A percentile compares a stretch with the other conserved stretches of the same genome.
phyloP scores from a whole-genome alignment of 2,888 invertebrate species.

The Meghimatium bilineatum region DNA sequence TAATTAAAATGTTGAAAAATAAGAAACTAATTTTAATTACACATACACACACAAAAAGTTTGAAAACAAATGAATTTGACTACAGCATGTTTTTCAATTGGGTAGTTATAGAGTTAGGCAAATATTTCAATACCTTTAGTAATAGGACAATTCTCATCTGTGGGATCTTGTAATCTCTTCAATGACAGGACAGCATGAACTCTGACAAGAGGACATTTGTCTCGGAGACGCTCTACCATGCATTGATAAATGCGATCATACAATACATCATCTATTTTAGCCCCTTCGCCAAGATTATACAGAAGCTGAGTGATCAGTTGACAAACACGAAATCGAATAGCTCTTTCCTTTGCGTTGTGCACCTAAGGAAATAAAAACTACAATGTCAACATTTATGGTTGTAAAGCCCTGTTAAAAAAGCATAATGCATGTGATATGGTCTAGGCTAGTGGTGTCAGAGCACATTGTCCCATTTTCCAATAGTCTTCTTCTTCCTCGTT shows the following conservation, averaged over 20 bases:
- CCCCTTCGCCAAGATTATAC: constrained; percentile 85
- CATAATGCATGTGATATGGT: no score
- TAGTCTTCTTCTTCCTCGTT: no score
- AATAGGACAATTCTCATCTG: constrained; percentile 85
- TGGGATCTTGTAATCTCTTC: constrained; percentile 88
- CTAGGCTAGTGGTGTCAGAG: no score
- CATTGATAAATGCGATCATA: constrained; percentile 85
- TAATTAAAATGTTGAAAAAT: no score
- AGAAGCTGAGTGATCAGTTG: constrained; percentile 87
- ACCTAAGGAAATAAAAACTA: constrained; percentile 58
- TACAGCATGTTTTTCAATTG: no score
- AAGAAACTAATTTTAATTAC: no score
- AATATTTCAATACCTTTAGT: constrained; percentile 79
- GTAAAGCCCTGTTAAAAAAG: no score
- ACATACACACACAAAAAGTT: no score
- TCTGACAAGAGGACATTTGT: constrained; percentile 86
- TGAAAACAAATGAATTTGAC: no score
- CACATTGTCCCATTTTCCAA: no score
- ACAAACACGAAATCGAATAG: constrained; percentile 86
- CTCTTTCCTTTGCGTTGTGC: constrained; percentile 78
- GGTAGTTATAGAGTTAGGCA: no score
- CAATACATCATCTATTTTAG: constrained; percentile 86
- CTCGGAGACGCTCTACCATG: constrained; percentile 84
- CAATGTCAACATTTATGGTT: neutral
- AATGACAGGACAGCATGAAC: constrained; percentile 88